These are phyloP conservation scores for Sminthurides bifidus DNA, from an alignment of 1,140 invertebrate species.

Conservation along the genomic window DNA sequence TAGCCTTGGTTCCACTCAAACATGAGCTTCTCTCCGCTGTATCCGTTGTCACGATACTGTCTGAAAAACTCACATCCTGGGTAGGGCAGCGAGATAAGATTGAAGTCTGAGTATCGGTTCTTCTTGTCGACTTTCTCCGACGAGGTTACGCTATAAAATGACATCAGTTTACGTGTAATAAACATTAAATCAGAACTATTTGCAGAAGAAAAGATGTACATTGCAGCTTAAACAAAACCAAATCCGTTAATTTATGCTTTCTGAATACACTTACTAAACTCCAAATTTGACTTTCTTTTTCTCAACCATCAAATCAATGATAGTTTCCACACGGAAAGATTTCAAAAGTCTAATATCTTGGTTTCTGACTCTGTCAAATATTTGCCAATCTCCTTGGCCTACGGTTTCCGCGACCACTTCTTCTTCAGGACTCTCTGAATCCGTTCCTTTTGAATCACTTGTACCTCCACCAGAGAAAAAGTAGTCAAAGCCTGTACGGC, in stretches of 20 bases:
- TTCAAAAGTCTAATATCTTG: constrained; percentile 63
- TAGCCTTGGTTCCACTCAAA: constrained; percentile 67
- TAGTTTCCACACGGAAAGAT: constrained; percentile 56
- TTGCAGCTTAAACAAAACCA: constrained; percentile 58
- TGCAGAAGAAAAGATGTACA: no score
- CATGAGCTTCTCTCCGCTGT: constrained; percentile 51
- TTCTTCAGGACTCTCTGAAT: constrained; percentile 32
- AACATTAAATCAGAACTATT: constrained; percentile 65
- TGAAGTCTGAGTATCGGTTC: constrained; percentile 63
- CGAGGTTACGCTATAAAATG: constrained; percentile 57
- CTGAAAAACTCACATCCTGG: constrained; percentile 73
- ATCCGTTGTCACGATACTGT: constrained; percentile 58
- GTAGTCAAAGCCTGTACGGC: constrained; percentile 47
- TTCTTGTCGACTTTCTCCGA: constrained; percentile 77
- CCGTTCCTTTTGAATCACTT: constrained; percentile 10
- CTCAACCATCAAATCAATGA: constrained; percentile 76
- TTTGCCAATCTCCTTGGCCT: constrained; percentile 41
- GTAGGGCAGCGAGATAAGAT: constrained; percentile 63
- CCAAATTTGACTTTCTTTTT: constrained; percentile 77
- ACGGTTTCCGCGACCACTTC: constrained; percentile 34
- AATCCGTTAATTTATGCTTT: constrained; percentile 37
- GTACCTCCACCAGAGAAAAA: constrained; percentile 36
- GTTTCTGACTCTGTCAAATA: constrained; percentile 42
- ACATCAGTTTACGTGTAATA: constrained; percentile 1
- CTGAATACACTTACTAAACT: constrained; percentile 55